These are phyloP conservation scores for Xanthia icteritia DNA, from an alignment of 2,888 invertebrate genomes.

Conservation along the genomic window DNA sequence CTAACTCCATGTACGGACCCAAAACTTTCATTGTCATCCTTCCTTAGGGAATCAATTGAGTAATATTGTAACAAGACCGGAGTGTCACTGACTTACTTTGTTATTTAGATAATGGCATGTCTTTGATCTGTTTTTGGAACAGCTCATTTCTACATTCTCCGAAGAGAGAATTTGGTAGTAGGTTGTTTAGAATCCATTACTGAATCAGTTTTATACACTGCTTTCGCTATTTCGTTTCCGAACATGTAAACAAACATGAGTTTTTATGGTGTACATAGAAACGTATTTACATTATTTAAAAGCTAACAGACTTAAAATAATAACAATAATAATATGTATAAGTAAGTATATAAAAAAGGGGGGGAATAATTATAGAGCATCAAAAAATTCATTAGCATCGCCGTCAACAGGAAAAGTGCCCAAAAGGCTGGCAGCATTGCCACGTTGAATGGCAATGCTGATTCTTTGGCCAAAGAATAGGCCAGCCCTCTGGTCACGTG, in stretches of 20 bases:
- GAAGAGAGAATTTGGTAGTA: neutral
- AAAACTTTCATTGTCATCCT: conserved; percentile 51
- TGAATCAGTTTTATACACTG: neutral
- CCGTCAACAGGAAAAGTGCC: too few species aligned
- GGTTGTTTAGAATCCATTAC: neutral
- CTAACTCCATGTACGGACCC: conserved; percentile 28
- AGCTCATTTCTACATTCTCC: neutral
- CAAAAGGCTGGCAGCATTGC: too few species aligned
- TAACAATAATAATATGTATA: too few species aligned
- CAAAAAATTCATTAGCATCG: too few species aligned
- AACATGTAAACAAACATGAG: neutral
- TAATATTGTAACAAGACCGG: conserved; percentile 14
- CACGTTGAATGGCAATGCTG: too few species aligned
- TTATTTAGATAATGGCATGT: conserved; percentile 23
- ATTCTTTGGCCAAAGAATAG: too few species aligned
- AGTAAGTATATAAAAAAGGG: too few species aligned
- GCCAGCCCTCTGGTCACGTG: too few species aligned
- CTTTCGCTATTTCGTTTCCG: neutral
- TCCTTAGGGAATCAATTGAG: conserved; percentile 45
- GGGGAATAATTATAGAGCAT: too few species aligned
- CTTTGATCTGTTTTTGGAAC: conserved; percentile 29
- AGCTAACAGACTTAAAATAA: too few species aligned
- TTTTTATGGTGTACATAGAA: too few species aligned
- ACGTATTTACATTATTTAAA: too few species aligned
- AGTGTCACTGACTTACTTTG: conserved; percentile 30